A percentile compares a stretch with the other conserved stretches of the same genome.
Conservation (phyloP, 2,113 vertebrate species). For the Bucco capensis region DNA sequence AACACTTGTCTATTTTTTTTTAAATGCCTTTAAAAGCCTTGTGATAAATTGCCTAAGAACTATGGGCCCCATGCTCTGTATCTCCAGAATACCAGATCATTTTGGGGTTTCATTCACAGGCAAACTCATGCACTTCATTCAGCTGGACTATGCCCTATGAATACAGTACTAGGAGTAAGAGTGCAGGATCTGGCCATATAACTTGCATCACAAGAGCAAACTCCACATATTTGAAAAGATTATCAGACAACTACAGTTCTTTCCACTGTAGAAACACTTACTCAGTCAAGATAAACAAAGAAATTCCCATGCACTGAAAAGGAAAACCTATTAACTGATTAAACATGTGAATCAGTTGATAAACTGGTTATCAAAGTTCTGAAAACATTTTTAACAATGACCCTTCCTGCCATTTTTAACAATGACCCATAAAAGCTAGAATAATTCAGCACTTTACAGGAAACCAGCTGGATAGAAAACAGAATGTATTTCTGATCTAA, state of each 20-base stretch:
- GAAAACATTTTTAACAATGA: conserved; percentile 70
- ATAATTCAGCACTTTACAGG: conserved; percentile 50
- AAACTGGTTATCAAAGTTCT: conserved; percentile 67
- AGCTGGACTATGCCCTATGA: background rate
- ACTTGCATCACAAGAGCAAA: conserved; percentile 16
- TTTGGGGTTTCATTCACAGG: background rate
- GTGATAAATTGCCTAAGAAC: background rate
- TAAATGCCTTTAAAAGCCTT: background rate
- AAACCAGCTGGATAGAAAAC: conserved; percentile 44
- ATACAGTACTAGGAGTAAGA: background rate
- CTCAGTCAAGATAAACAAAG: conserved; percentile 64
- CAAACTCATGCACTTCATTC: background rate
- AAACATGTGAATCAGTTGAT: conserved; percentile 70
- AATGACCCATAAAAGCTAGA: conserved; percentile 65
- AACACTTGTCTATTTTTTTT: background rate
- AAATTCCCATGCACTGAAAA: conserved; percentile 63
- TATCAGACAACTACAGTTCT: conserved; percentile 58
- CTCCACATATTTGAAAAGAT: conserved; percentile 34
- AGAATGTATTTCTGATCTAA: background rate
- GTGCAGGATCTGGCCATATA: background rate
- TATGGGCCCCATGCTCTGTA: background rate
- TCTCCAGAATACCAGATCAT: background rate
- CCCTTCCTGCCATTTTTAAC: conserved; percentile 62
- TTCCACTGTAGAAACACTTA: conserved; percentile 60
- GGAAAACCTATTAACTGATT: conserved; percentile 69